These are phyloP conservation scores for Chrysolina haemoptera DNA, from an alignment of 2,888 invertebrate species.

Conservation along the genomic window DNA sequence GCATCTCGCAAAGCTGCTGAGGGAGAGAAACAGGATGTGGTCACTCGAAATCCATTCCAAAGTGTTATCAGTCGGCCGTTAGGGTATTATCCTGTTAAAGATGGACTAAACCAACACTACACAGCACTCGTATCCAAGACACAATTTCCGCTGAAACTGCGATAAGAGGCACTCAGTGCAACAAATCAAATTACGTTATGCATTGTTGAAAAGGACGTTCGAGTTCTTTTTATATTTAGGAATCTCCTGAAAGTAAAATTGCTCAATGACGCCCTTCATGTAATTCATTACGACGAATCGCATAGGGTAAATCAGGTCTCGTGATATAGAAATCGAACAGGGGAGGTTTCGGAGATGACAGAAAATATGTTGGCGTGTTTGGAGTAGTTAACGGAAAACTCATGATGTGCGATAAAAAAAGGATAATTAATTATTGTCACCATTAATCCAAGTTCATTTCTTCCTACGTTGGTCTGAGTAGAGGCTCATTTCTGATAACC, in stretches of 20 bases:
- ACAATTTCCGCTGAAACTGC: conserved; percentile 6
- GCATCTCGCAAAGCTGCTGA: not conserved
- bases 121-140: not conserved
- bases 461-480: too few relatives aligned
- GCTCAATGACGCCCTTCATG: conserved; percentile 12
- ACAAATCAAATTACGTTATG: conserved; percentile 17
- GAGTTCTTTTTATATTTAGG: not conserved
- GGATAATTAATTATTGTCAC: too few relatives aligned
- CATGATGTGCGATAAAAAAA: not conserved
- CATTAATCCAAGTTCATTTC: too few relatives aligned
- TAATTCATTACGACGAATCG: conserved; percentile 6
- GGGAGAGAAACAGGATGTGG: not conserved
- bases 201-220: conserved; percentile 7
- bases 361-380: not conserved
- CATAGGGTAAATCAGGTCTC: conserved; percentile 8
- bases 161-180: conserved; percentile 4
- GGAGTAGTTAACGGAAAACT: not conserved
- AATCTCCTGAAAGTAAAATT: not conserved
- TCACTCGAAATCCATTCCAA: not conserved
- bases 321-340: not conserved
- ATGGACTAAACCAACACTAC: conserved; percentile 13
- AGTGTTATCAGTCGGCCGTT: conserved; percentile 14
- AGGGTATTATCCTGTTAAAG: conserved; percentile 10
- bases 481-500: too few relatives aligned
- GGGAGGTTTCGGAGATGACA: not conserved